phyloP scores from a whole-genome alignment of 2,888 invertebrate species.

The Idaea dimidiata region DNA sequence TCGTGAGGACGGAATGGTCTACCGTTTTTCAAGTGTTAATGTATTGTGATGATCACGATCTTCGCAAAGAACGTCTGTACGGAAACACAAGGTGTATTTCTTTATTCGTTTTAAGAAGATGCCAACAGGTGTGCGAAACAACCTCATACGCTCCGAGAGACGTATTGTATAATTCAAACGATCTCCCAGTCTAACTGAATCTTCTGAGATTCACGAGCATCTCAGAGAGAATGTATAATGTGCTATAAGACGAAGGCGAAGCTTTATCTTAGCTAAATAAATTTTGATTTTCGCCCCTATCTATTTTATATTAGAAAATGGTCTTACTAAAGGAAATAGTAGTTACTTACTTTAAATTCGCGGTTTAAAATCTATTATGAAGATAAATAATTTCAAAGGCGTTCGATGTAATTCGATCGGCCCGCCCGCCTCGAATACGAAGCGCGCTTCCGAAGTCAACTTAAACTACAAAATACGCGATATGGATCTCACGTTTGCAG shows the following conservation, averaged over 20 bases:
- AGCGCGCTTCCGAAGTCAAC: constrained; percentile 54
- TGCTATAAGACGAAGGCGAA: constrained; percentile 36
- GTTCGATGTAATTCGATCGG: constrained; percentile 41
- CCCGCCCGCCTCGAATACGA: constrained; percentile 65
- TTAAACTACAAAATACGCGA: constrained; percentile 63
- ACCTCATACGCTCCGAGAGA: constrained; percentile 37
- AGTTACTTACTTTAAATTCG: neutral
- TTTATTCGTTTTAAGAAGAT: constrained; percentile 29
- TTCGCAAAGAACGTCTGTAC: constrained; percentile 20
- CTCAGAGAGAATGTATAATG: constrained; percentile 47
- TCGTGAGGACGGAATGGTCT: constrained; percentile 14
- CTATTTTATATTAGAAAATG: neutral
- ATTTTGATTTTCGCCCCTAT: constrained; percentile 23
- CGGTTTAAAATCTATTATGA: constrained; percentile 24
- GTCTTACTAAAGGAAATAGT: neutral
- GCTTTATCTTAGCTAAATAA: constrained; percentile 32
- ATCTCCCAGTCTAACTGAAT: constrained; percentile 44
- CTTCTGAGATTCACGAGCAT: constrained; percentile 38
- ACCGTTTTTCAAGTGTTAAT: constrained; percentile 22
- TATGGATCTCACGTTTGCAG: constrained; percentile 76
- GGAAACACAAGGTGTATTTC: constrained; percentile 23
- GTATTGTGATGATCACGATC: constrained; percentile 24
- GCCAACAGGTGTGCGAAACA: constrained; percentile 39
- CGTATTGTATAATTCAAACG: constrained; percentile 48
- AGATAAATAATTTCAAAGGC: constrained; percentile 34